These are phyloP conservation scores for Lophotis ruficrista DNA, from an alignment of 2,113 vertebrate genomes.

Conservation along the genomic window DNA sequence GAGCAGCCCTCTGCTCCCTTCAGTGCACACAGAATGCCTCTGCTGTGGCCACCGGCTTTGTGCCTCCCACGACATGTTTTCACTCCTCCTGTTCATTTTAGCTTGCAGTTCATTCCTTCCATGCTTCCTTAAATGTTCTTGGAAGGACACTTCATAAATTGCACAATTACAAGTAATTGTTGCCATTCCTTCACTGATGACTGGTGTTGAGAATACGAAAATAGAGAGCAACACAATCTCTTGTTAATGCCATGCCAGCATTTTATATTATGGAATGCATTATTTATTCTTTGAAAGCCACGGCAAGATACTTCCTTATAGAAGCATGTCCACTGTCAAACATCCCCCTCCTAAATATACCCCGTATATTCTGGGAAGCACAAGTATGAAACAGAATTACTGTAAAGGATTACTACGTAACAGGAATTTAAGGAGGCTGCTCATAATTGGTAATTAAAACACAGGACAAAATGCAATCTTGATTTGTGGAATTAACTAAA, in stretches of 20 bases:
- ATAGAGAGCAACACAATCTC: not conserved
- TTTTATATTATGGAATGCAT: conserved; percentile 6
- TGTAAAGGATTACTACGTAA: conserved; percentile 1
- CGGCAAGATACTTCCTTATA: not conserved
- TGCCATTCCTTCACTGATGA: conserved; percentile 34
- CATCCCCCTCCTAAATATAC: not conserved
- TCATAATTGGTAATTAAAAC: not conserved
- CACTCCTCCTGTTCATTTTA: conserved; percentile 3
- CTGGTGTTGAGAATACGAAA: conserved; percentile 9
- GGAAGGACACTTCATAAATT: conserved; percentile 38
- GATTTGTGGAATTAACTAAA: conserved; percentile 2
- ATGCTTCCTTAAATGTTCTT: conserved; percentile 36
- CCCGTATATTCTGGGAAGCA: conserved; percentile 10
- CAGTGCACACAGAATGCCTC: not conserved
- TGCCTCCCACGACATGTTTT: not conserved
- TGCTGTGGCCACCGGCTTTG: not conserved
- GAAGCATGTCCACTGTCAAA: conserved; percentile 7
- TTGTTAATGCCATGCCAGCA: not conserved
- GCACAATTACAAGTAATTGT: conserved; percentile 49
- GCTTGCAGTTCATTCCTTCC: conserved; percentile 22
- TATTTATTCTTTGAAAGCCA: conserved; percentile 48
- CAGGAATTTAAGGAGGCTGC: not conserved
- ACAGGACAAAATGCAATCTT: conserved; percentile 3
- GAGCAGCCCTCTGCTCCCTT: not conserved
- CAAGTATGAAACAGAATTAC: not conserved